Percentiles rank a stretch among this genome's conserved stretches.
phyloP scores from a whole-genome alignment of 2,113 vertebrate genomes.

The Sphaerodactylus townsendi region DNA sequence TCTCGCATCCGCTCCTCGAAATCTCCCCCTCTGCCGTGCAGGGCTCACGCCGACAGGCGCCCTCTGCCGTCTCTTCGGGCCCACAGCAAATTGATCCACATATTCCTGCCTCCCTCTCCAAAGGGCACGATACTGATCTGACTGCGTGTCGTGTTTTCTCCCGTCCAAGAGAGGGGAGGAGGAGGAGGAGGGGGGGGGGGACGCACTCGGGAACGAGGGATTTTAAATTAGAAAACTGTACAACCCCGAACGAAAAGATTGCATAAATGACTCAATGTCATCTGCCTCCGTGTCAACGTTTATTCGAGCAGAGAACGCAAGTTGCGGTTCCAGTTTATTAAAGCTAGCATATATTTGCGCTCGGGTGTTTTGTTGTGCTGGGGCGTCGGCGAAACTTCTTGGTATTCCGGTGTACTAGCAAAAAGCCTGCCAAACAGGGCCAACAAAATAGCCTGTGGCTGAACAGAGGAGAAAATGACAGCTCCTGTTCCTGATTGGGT shows the following conservation, averaged over 20 bases:
- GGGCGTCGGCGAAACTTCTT: no score
- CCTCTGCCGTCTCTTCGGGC: neutral
- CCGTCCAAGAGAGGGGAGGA: neutral
- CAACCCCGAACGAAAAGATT: neutral
- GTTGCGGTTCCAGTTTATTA: neutral
- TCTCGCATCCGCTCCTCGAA: accelerated
- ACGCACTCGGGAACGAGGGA: neutral
- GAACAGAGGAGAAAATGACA: neutral
- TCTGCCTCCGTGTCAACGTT: neutral
- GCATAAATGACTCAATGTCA: neutral
- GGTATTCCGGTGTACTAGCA: no score
- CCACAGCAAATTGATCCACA: accelerated
- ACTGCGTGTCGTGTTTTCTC: no score
- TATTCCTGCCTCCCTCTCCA: no score
- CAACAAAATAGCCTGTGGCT: no score
- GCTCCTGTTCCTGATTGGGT: no score
- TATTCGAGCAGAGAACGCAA: neutral
- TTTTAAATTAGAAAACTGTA: neutral
- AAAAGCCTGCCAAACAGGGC: no score
- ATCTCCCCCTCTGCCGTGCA: accelerated
- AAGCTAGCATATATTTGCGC: neutral
- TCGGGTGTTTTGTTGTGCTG: neutral
- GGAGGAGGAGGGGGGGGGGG: neutral
- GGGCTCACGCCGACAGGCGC: accelerated
- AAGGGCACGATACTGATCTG: neutral